Evolutionary conservation across 2,797 vertebrate genomes (phyloP).

Genomic region (Decapterus maruadsi): DNA sequence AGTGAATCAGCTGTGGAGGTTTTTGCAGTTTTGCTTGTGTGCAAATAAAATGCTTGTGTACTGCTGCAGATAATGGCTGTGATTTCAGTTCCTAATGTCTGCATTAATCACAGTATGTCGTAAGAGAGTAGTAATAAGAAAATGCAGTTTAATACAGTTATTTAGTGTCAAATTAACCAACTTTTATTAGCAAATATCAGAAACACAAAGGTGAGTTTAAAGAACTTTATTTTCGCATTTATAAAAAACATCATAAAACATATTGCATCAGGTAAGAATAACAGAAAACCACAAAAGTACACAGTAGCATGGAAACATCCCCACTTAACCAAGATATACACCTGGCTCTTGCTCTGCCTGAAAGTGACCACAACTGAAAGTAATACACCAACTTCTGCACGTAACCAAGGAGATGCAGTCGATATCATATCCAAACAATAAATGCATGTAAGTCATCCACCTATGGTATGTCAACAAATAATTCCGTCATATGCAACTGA

Average conservation of each 20-base stretch:
- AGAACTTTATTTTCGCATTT: background rate
- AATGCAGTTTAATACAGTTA: background rate
- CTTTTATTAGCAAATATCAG: background rate
- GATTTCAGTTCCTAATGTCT: background rate
- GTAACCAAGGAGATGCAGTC: background rate
- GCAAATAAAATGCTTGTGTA: background rate
- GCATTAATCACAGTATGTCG: background rate
- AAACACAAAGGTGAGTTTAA: background rate
- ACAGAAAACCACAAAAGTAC: background rate
- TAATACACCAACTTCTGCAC: background rate
- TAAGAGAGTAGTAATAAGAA: background rate
- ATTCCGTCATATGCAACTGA: conserved; percentile 12
- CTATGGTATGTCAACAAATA: background rate
- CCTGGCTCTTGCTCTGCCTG: background rate
- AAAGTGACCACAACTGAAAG: conserved; percentile 11
- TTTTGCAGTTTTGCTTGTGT: background rate
- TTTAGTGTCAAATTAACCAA: background rate
- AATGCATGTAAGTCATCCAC: background rate
- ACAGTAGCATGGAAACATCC: background rate
- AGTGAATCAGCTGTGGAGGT: conserved; percentile 1
- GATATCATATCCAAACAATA: background rate
- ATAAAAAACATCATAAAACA: background rate
- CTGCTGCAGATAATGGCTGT: background rate
- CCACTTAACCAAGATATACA: background rate
- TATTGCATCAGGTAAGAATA: too few relatives aligned